These are phyloP conservation scores for Penaeus japonicus DNA, from an alignment of 1,140 invertebrate species.

Conservation along the genomic window DNA sequence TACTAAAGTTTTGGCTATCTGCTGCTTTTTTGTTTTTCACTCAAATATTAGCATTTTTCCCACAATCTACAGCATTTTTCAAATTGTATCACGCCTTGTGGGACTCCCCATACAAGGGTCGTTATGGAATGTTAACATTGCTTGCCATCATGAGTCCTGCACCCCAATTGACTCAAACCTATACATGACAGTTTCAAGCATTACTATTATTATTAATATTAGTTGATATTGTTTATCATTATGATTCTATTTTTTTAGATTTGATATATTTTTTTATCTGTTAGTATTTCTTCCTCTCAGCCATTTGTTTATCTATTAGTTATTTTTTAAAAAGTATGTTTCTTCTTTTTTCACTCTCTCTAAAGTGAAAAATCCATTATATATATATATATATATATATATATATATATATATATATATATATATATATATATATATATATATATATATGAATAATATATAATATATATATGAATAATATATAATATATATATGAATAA, in stretches of 20 bases:
- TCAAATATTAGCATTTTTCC: slow-evolving; percentile 29
- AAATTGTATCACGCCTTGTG: slow-evolving; percentile 28
- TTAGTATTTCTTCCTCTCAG: no score
- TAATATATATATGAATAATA: no score
- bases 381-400: no score
- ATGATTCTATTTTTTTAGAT: slow-evolving; percentile 15
- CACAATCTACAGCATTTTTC: slow-evolving; percentile 37
- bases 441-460: no score
- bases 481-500: no score
- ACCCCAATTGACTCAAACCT: slow-evolving; percentile 31
- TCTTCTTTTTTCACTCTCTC: no score
- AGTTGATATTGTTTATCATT: neutral
- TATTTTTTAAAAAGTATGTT: no score
- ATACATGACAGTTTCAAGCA: slow-evolving; percentile 36
- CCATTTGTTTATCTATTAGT: no score
- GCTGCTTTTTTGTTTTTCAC: slow-evolving; percentile 31
- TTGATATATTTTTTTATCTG: no score
- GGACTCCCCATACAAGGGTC: slow-evolving; percentile 27
- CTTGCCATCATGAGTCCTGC: slow-evolving; percentile 30
- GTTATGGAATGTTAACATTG: slow-evolving; percentile 36
- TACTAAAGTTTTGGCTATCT: slow-evolving; percentile 34
- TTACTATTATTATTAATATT: neutral
- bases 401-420: no score
- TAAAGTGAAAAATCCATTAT: no score
- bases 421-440: no score